Percentiles rank a stretch among this genome's conserved stretches.
These are phyloP conservation scores for Agyllia agylla DNA, from an alignment of 2,888 invertebrate species.

Conservation along the genomic window DNA sequence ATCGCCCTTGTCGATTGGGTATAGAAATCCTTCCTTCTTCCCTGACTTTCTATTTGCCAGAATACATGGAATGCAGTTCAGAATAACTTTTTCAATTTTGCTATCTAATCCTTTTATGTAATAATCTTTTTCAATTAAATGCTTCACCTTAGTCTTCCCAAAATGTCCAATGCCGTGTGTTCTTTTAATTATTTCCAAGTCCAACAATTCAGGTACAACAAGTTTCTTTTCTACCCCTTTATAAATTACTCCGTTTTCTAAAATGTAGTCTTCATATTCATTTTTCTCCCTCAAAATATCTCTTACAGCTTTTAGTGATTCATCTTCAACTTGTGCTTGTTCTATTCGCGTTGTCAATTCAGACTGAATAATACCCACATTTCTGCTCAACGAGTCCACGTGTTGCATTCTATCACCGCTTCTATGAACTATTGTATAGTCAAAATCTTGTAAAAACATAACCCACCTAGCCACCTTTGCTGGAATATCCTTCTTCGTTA, in stretches of 20 bases:
- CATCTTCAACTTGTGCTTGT: neutral
- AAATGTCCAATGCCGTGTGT: neutral
- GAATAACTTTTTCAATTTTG: neutral
- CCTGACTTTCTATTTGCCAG: neutral
- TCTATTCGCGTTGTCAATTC: neutral
- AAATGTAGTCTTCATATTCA: neutral
- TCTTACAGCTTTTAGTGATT: neutral
- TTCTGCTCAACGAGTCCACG: neutral
- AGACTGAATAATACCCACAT: neutral
- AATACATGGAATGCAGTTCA: neutral
- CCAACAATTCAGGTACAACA: neutral
- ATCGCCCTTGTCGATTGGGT: conserved; percentile 21
- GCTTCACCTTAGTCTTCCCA: neutral
- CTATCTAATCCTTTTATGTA: neutral
- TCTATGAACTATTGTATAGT: neutral
- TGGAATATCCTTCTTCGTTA: neutral
- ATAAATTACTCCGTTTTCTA: neutral
- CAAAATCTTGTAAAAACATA: neutral
- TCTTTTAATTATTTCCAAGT: neutral
- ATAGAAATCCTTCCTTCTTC: conserved; percentile 4
- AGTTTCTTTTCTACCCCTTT: neutral
- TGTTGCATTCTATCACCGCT: neutral
- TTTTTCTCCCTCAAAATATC: neutral
- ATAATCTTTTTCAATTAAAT: neutral
- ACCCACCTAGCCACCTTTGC: neutral